Conservation (phyloP, 2,113 vertebrate species). For the Romanogobio albipinnatus region DNA sequence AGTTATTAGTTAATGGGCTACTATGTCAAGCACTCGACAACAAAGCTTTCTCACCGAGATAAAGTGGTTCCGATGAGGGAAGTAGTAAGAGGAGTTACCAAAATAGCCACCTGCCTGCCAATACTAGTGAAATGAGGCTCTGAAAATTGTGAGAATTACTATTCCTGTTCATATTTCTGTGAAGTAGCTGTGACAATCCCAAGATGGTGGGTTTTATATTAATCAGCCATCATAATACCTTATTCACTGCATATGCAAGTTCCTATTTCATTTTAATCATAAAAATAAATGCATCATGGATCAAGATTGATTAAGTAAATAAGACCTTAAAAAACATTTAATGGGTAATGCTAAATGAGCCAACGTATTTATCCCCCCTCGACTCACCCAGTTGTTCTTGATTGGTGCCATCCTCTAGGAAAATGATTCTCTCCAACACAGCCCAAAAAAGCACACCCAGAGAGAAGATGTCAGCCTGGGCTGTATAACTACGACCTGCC, state of each 20-base stretch:
- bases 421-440: slow-evolving; percentile 94
- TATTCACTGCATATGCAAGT: neutral
- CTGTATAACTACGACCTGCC: slow-evolving; percentile 93
- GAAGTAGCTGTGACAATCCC: neutral
- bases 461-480: slow-evolving; percentile 97
- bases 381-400: slow-evolving; percentile 90
- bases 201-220: neutral
- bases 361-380: neutral
- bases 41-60: neutral
- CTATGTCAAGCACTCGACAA: slow-evolving; percentile 42
- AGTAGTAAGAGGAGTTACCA: neutral
- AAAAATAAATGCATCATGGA: neutral
- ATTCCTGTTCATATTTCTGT: neutral
- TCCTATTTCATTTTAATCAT: slow-evolving; percentile 7
- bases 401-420: slow-evolving; percentile 88
- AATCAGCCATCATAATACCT: neutral
- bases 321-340: slow-evolving; percentile 8
- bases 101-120: slow-evolving; percentile 18
- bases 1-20: slow-evolving; percentile 41
- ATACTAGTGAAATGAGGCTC: neutral
- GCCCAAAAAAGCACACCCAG: slow-evolving; percentile 98
- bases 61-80: slow-evolving; percentile 10
- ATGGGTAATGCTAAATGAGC: slow-evolving; percentile 2
- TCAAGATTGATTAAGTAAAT: neutral
- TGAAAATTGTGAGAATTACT: neutral